Evolutionary conservation across 2,888 invertebrate species (phyloP), one percentile per base, ranked within the genome.

Genomic region (Drosophila setosimentum): DNA sequence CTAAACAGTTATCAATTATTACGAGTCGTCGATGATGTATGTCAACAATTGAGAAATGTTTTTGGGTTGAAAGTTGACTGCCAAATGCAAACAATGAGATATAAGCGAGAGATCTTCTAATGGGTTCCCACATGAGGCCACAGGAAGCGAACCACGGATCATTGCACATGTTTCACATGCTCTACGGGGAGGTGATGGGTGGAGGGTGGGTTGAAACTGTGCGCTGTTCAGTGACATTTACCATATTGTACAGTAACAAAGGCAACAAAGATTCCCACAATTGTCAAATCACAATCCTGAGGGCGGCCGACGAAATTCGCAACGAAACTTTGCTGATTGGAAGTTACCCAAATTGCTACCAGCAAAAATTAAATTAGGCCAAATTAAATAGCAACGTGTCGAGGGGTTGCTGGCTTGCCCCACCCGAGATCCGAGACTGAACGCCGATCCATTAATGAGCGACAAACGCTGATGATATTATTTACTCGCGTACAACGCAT

Each of bases 1-100:
- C 87, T 88, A 88, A 87, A 89, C 88, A 88, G 83, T 88, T 88
- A 88, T 85, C 87, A 88, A 87, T 87, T 83, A 87, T 87, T 81
- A 76, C 76, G 73, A 76, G 61, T 73, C 78, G 80, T 72, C 68
- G 63, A 68, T 68, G 81, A 73, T 72, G 67, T 67, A 42, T 78
- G 82, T 78, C 78, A 76, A 82, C 73, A 80, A 62, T 73, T 68
- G 73, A 61, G 54, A 76, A 76, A 61, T 68, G 63, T 49, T 55
- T 64, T 73, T 53, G 37, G 57, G 42, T 71, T 71, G 71, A 57
- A 55, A 71, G 71, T 57, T 42, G 68, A 68, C 73, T 65, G 76
- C 8, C 69, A 60, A 77, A 66, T 66, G 69, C 78, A 80, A 78
- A 78, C 77, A 80, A 53, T 16, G 50, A 24, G 45, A 63, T 32